These are phyloP conservation scores for Aspidiotus rigidus DNA, from an alignment of 2,888 invertebrate species.

Conservation along the genomic window DNA sequence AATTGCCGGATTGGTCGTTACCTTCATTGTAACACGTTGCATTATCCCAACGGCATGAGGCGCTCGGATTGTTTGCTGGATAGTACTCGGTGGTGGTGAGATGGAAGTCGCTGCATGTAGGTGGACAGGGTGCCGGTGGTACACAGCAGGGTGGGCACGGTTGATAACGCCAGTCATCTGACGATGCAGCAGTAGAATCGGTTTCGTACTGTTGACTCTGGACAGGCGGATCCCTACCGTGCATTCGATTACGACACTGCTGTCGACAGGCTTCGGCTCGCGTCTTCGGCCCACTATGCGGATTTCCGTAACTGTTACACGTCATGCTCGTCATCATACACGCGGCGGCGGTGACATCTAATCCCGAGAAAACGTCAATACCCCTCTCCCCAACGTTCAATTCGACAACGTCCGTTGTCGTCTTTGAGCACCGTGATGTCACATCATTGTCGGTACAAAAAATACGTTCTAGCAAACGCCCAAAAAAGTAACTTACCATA, in stretches of 20 bases:
- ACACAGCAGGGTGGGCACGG: constrained; percentile 10
- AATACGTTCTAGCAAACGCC: no score
- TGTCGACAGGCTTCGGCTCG: constrained; percentile 15
- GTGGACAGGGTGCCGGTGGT: constrained; percentile 7
- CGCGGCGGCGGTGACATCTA: background rate
- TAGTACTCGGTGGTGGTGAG: constrained; percentile 33
- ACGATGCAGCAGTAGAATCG: background rate
- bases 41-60: constrained; percentile 26
- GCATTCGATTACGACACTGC: constrained; percentile 6
- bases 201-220: background rate
- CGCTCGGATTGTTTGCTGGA: constrained; percentile 14
- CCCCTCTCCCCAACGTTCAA: no score
- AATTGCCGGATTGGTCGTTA: constrained; percentile 28
- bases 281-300: constrained; percentile 18
- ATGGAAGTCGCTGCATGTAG: constrained; percentile 8
- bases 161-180: background rate
- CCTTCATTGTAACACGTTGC: constrained; percentile 26
- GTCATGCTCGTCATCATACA: background rate
- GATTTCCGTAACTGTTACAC: background rate
- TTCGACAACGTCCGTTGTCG: no score
- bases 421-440: no score
- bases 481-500: no score
- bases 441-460: no score
- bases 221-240: background rate
- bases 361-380: no score